Percentiles rank a stretch among this genome's conserved stretches.
Evolutionary conservation across 2,113 vertebrate species (phyloP).

Genomic region (Probosciger aterrimus): DNA sequence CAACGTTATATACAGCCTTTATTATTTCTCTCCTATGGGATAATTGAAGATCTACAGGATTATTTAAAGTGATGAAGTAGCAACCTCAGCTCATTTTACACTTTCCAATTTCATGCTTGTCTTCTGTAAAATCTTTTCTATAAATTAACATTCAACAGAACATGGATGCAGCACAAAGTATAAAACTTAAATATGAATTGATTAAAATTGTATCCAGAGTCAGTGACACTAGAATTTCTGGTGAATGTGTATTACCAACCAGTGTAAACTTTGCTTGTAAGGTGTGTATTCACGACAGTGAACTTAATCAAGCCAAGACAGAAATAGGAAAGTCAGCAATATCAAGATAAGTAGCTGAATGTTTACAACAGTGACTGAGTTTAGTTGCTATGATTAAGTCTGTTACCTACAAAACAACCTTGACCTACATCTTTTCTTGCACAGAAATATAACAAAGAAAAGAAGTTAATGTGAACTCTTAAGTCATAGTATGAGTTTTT

Average conservation of each 20-base stretch:
- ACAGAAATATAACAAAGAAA: not conserved
- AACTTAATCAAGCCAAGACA: not conserved
- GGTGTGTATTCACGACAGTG: not conserved
- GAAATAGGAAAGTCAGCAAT: not conserved
- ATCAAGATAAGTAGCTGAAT: not conserved
- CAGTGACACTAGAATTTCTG: slow-evolving; percentile 43
- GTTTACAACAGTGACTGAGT: not conserved
- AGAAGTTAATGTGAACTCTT: not conserved
- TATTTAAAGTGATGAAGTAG: slow-evolving; percentile 70
- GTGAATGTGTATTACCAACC: not conserved
- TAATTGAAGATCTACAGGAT: slow-evolving; percentile 64
- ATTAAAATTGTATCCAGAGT: slow-evolving; percentile 57
- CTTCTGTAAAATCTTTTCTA: slow-evolving; percentile 71
- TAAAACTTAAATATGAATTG: slow-evolving; percentile 63
- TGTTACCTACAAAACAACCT: not conserved
- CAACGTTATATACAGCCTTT: slow-evolving; percentile 57
- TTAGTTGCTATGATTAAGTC: not conserved
- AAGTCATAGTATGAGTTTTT: not conserved
- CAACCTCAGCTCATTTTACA: slow-evolving; percentile 67
- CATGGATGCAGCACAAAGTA: slow-evolving; percentile 25
- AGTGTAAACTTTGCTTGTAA: slow-evolving; percentile 1
- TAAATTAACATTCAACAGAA: slow-evolving; percentile 72
- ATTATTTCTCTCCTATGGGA: slow-evolving; percentile 67
- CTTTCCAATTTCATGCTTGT: slow-evolving; percentile 81
- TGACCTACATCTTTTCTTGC: not conserved